Base-by-base conservation (phyloP, 1,140 invertebrate genomes). In the Anthonomus grandis region DNA sequence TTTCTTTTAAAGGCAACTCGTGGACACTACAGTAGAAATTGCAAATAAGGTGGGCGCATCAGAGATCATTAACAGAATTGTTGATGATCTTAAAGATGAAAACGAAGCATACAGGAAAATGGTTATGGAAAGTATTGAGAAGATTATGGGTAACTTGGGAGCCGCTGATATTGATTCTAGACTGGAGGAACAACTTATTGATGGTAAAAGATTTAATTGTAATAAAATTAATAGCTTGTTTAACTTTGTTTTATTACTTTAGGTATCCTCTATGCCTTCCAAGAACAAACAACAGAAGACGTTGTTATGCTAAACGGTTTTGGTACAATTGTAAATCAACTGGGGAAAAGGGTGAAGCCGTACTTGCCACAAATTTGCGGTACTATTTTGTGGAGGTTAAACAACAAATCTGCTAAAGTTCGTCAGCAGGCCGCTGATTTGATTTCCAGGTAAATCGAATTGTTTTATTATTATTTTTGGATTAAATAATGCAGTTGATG, bases 51-150 rank as follows among this genome's bases (percentile, higher is more conserved):
- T 97, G 57, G 97, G 97, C 4, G 93, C 95, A 1, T 95, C 95
- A 0, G 97, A 99, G 81, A 99, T 99, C 54, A 95, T 99, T 48
- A 95, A 95, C 72, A 83, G 97, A 47, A 94, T 99, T 36, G 97
- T 99, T 0, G 97, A 99, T 69, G 97, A 99, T 77, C 78, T 99
- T 24, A 99, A 99, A 77, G 97, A 99, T 75, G 97, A 99, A 78
- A 98, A 98, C 75, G 97, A 99, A 75, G 94, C 98, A 68, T 99
- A 99, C 74, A 82, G 97, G 57, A 99, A 99, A 80, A 99, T 99
- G 97, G 97, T 99, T 0, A 99, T 99, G 95, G 97, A 99, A 75
- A 98, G 95, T 0, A 98, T 99, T 59, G 97, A 99, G 74, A 99
- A 99, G 75, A 93, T 98, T 53, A 94, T 99, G 84, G 91, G 90